A percentile compares a stretch with the other conserved stretches of the same genome.
Evolutionary conservation across 2,797 vertebrate species (phyloP).

Genomic region (Cottoperca gobio): DNA sequence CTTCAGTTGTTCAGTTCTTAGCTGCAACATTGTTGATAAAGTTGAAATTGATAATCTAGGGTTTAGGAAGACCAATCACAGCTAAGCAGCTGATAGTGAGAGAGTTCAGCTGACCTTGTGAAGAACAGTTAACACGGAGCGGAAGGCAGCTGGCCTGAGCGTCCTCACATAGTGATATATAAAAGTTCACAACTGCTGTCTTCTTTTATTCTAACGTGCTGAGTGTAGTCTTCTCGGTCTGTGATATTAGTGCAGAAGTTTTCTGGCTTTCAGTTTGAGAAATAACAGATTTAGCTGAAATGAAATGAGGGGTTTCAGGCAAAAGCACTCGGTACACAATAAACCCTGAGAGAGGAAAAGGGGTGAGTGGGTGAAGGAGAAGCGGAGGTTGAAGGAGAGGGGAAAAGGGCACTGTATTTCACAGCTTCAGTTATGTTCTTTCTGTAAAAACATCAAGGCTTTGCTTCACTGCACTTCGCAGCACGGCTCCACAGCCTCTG

Average conservation of each 20-base stretch:
- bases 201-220: background rate
- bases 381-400: constrained; percentile 40
- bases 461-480: constrained; percentile 58
- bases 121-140: background rate
- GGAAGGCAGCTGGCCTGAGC: background rate
- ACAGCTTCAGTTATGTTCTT: constrained; percentile 55
- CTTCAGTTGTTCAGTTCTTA: too few relatives aligned
- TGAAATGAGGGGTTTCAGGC: constrained; percentile 6
- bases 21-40: too few relatives aligned
- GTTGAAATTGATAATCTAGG: background rate
- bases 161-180: background rate
- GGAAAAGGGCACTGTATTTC: constrained; percentile 52
- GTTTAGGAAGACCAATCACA: background rate
- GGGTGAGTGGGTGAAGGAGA: constrained; percentile 12
- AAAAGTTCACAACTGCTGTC: background rate
- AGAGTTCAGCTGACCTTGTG: background rate
- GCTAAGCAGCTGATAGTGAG: background rate
- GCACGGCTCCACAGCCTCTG: constrained; percentile 45
- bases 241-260: background rate
- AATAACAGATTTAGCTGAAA: constrained; percentile 14
- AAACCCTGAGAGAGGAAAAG: background rate
- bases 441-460: constrained; percentile 74
- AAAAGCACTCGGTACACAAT: background rate
- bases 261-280: constrained; percentile 3
- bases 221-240: background rate